Percentiles rank a stretch among this genome's conserved stretches.
Evolutionary conservation across 2,113 vertebrate genomes (phyloP).

Genomic region (Ardeotis arabs): DNA sequence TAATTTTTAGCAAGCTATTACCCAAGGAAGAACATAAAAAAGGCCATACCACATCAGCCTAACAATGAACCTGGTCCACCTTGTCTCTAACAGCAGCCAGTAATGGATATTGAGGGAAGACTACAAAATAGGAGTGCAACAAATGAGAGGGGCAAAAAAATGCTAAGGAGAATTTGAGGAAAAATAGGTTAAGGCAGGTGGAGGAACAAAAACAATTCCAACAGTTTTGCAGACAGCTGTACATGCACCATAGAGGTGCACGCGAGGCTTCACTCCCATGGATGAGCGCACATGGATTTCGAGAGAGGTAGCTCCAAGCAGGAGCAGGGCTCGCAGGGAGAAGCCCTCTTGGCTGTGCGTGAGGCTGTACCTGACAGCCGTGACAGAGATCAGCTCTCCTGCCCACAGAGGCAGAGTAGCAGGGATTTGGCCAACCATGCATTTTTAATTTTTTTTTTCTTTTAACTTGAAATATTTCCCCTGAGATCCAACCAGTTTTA

Average conservation of each 20-base stretch:
- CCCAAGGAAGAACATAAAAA: background rate
- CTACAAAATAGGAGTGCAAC: background rate
- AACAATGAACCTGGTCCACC: background rate
- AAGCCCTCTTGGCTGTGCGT: background rate
- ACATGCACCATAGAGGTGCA: rapidly evolving
- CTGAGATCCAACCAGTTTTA: background rate
- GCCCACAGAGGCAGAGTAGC: background rate
- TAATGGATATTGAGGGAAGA: background rate
- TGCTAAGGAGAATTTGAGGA: background rate
- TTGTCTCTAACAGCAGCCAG: background rate
- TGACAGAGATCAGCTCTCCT: background rate
- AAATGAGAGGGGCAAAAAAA: background rate
- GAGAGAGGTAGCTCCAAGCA: background rate
- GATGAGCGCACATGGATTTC: background rate
- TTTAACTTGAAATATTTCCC: background rate
- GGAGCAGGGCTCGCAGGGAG: background rate
- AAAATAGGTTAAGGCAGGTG: background rate
- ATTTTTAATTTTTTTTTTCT: background rate
- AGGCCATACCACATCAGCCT: background rate
- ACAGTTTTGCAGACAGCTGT: background rate
- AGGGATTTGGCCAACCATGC: background rate
- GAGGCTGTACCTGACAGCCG: background rate
- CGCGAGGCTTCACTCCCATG: background rate
- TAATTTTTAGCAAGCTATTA: background rate
- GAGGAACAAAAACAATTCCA: background rate